Evolutionary conservation across 2,113 vertebrate genomes (phyloP), one percentile per base, ranked within the genome.

Genomic region (Notarius quadriscutis): DNA sequence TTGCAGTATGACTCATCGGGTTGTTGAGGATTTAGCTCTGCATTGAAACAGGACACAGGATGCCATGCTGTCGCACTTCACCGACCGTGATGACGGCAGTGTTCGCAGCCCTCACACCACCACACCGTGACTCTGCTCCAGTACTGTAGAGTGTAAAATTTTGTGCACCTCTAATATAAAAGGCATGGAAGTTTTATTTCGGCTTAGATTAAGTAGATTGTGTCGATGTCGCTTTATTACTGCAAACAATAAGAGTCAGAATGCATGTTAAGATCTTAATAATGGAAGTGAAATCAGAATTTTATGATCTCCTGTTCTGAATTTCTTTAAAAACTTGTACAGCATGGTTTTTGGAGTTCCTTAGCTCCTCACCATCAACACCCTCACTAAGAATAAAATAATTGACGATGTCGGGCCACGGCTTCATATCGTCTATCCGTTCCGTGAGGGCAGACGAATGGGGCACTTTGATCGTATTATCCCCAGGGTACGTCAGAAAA

Each of bases 1-100:
- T 79, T 81, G 63, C 85, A 63, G 88, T 72, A 86, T 90, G 86
- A 89, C 86, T 89, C 88, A 90, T 86, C 88, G 18, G 71, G 67
- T 34, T 69, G n/a, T 34, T 81, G 81, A 48, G 84, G 63, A 62
- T 84, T 81, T 62, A 10, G 87, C 65, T 55, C 63, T 85, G 90
- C 90, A 79, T 86, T 86, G 50, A 60, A 88, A 58, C 51, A 58
- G 51, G 77, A 81, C 11, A 74, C 60, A 27, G 82, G 50, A 53
- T 30, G 63, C 77, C 27, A 48, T 50, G 41, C 10, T 53, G 18
- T 8, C 6, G 10, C 20, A n/a, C n/a, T 34, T 65, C 27, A 81
- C 1, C 50, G 60, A 25, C 60, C 14, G 67, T 51, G 72, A 50
- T 63, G 55, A 77, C 14, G 2, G 5, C 57, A 20, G 55, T 7